Conservation (phyloP, 2,888 invertebrate genomes). For the Holacanthella duospinosa region DNA sequence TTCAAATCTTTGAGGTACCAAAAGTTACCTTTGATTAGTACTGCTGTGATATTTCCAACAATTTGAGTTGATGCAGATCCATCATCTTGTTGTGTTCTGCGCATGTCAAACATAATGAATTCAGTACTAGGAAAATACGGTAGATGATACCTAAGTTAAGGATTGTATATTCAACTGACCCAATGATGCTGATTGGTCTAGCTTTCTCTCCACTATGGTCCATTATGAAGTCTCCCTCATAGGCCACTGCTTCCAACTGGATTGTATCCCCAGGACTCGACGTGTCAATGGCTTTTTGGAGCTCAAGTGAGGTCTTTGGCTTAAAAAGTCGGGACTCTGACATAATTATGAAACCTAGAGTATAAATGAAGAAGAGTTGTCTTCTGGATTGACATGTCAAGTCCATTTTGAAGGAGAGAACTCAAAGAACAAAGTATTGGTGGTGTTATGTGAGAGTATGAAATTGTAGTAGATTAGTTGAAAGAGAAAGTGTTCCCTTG, state of each 20-base stretch:
- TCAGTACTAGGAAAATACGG: not conserved
- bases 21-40: constrained; percentile 26
- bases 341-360: not conserved
- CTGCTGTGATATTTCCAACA: constrained; percentile 22
- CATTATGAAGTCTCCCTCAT: constrained; percentile 27
- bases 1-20: constrained; percentile 32
- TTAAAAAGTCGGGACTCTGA: constrained; percentile 9
- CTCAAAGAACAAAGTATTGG: no score
- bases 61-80: not conserved
- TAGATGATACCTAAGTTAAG: not conserved
- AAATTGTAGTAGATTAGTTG: not conserved
- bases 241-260: constrained; percentile 26
- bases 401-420: no score
- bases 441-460: not conserved
- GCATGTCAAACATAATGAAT: not conserved
- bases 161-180: constrained; percentile 9
- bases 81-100: not conserved
- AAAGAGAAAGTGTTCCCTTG: no score
- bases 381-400: no score
- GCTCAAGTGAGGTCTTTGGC: constrained; percentile 19
- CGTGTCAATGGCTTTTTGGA: constrained; percentile 29
- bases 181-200: constrained; percentile 27
- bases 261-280: constrained; percentile 31
- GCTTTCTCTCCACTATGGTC: not conserved
- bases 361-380: not conserved